phyloP scores from a whole-genome alignment of 2,113 vertebrate species.

The Bos javanicus region DNA sequence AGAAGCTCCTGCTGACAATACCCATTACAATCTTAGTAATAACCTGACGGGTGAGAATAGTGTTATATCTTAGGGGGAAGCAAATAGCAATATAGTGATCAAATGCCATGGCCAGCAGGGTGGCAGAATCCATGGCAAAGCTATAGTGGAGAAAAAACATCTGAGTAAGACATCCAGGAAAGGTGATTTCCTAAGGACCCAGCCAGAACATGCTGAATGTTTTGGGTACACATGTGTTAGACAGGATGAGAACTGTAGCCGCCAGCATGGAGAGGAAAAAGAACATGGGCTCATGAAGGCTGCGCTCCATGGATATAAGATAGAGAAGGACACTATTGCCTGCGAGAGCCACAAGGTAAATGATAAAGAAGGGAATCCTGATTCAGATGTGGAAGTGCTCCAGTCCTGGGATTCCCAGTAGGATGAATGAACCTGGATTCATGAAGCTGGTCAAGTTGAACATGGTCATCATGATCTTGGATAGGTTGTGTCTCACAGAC shows the following conservation, averaged over 20 bases:
- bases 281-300: constrained; percentile 42
- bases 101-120: constrained; percentile 64
- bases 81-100: constrained; percentile 56
- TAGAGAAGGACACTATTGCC: constrained; percentile 31
- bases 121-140: constrained; percentile 55
- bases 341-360: background rate
- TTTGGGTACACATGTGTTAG: constrained; percentile 39
- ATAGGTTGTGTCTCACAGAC: background rate
- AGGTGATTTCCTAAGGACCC: constrained; percentile 42
- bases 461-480: background rate
- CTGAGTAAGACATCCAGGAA: constrained; percentile 58
- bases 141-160: constrained; percentile 62
- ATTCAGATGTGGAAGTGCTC: background rate
- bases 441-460: constrained; percentile 11
- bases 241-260: constrained; percentile 29
- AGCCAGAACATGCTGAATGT: constrained; percentile 43
- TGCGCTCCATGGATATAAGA: background rate
- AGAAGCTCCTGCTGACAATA: constrained; percentile 36
- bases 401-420: constrained; percentile 31
- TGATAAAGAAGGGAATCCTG: constrained; percentile 11
- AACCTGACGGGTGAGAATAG: background rate
- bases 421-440: background rate
- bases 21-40: background rate
- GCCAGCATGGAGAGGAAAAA: constrained; percentile 38
- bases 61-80: constrained; percentile 31